phyloP scores from a whole-genome alignment of 2,888 invertebrate genomes.

The Diogma glabrata region DNA sequence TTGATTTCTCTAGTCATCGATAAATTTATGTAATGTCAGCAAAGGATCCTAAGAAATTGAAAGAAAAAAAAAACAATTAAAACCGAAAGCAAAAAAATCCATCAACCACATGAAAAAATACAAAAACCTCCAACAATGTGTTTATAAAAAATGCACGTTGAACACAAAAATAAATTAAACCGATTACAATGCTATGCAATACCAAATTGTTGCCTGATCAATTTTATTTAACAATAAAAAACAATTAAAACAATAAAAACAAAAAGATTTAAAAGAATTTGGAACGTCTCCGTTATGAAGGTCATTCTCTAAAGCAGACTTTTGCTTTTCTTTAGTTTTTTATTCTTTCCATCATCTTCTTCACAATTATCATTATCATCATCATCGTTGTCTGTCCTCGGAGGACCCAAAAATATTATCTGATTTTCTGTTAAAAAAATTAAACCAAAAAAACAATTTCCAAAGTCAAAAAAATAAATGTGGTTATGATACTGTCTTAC shows the following conservation, averaged over 20 bases:
- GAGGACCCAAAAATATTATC: background rate
- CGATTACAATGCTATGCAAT: conserved; percentile 7
- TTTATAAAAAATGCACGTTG: too few relatives aligned
- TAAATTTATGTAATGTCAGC: too few relatives aligned
- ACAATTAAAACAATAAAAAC: conserved; percentile 1
- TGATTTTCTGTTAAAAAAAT: background rate
- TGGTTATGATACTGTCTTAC: conserved; percentile 7
- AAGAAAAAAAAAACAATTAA: too few relatives aligned
- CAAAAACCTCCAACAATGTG: too few relatives aligned
- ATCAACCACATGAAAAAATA: too few relatives aligned
- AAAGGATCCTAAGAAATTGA: too few relatives aligned
- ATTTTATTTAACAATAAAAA: too few relatives aligned
- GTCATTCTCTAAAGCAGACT: conserved; percentile 5
- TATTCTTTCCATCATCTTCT: background rate
- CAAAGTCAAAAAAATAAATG: conserved; percentile 5
- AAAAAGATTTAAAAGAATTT: background rate
- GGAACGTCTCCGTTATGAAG: conserved; percentile 4
- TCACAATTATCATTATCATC: too few relatives aligned
- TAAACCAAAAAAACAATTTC: background rate
- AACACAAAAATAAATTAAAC: too few relatives aligned
- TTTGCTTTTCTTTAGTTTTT: conserved; percentile 5
- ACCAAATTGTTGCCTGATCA: conserved; percentile 5
- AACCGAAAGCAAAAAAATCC: too few relatives aligned
- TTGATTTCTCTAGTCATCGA: too few relatives aligned
- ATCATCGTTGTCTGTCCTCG: too few relatives aligned